phyloP scores from a whole-genome alignment of 2,888 invertebrate genomes.

The Drosophila stalkeri region DNA sequence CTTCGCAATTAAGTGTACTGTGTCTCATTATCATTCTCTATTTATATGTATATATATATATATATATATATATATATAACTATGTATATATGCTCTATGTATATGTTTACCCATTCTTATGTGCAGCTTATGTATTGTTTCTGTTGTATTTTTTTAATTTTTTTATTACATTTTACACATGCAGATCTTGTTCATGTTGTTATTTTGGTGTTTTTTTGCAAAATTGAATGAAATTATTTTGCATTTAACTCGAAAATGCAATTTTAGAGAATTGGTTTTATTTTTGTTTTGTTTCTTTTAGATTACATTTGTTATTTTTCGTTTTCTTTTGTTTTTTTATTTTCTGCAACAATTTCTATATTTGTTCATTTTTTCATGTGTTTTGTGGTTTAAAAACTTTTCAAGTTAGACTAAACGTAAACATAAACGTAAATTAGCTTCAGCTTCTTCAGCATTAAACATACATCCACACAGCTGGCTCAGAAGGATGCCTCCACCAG shows the following conservation, averaged over 20 bases:
- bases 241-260: conserved; percentile 69
- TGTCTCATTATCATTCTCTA: conserved; percentile 18
- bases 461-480: conserved; percentile 57
- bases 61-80: conserved; percentile 10
- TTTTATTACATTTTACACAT: conserved; percentile 55
- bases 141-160: conserved; percentile 38
- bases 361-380: background rate
- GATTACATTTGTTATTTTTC: conserved; percentile 33
- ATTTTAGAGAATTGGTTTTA: conserved; percentile 60
- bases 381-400: conserved; percentile 67
- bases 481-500: conserved; percentile 94
- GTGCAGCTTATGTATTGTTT: conserved; percentile 45
- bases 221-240: conserved; percentile 42
- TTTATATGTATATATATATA: conserved; percentile 13
- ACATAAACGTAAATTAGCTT: conserved; percentile 68
- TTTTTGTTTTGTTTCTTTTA: background rate
- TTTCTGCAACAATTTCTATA: conserved; percentile 61
- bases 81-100: conserved; percentile 31
- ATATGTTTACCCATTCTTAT: conserved; percentile 35
- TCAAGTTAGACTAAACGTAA: conserved; percentile 72
- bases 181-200: conserved; percentile 46
- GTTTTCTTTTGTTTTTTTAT: conserved; percentile 28
- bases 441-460: conserved; percentile 25
- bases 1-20: conserved; percentile 45
- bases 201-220: conserved; percentile 34